Evolutionary conservation across 2,797 vertebrate species (phyloP).

Genomic region (Thaleichthys pacificus): DNA sequence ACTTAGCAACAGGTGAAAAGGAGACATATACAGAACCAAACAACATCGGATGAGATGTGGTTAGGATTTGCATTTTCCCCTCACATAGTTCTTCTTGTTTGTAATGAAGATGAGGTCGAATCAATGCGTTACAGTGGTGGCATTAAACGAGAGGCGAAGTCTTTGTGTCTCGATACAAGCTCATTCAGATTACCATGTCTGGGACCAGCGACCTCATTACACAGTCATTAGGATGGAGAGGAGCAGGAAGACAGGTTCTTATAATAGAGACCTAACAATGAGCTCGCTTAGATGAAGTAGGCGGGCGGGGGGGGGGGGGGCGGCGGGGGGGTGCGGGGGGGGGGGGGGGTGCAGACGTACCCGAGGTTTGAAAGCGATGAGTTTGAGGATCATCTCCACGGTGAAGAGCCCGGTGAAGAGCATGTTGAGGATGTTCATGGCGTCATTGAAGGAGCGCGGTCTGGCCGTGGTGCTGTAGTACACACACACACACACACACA

Average conservation of each 20-base stretch:
- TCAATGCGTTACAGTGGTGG: no score
- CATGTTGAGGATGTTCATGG: conserved; percentile 99
- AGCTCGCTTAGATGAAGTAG: no score
- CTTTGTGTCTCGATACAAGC: neutral
- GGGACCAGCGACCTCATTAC: neutral
- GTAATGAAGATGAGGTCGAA: no score
- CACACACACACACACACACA: conserved; percentile 14
- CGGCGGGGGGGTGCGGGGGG: neutral
- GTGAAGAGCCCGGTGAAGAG: conserved; percentile 99
- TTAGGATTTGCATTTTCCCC: no score
- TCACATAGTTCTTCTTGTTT: no score
- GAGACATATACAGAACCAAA: conserved; percentile 15
- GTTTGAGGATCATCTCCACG: conserved; percentile 97
- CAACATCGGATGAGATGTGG: no score
- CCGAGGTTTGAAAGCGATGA: conserved; percentile 99
- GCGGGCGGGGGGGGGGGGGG: neutral
- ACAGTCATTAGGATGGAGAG: neutral
- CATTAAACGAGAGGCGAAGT: neutral
- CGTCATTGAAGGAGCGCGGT: conserved; percentile 90
- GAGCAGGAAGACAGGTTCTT: neutral
- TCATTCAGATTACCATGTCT: neutral
- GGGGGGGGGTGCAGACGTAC: conserved; percentile 68
- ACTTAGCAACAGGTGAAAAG: conserved; percentile 47
- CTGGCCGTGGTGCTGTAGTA: conserved; percentile 79
- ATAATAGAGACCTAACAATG: no score